A percentile compares a stretch with the other conserved stretches of the same genome.
Conservation (phyloP, 2,888 invertebrate species). For the Harpalus rubripes region DNA sequence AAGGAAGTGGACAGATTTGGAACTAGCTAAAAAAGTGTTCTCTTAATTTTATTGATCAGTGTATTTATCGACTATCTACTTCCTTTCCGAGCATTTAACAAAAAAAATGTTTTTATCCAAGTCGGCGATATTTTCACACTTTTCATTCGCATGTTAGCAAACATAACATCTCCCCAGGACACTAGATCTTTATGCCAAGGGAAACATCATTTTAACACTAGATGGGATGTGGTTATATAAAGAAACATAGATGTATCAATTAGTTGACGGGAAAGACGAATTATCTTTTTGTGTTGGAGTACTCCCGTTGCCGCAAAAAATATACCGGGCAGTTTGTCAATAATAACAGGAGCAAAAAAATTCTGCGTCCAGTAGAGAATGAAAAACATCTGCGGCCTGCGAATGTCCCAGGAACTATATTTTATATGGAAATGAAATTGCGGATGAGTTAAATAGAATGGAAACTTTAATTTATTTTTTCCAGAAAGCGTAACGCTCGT, state of each 20-base stretch:
- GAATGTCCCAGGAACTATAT: neutral
- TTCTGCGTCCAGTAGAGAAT: neutral
- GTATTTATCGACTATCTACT: too few species aligned
- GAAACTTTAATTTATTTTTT: neutral
- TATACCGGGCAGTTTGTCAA: conserved; percentile 13
- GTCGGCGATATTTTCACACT: neutral
- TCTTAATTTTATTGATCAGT: too few species aligned
- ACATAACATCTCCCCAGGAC: neutral
- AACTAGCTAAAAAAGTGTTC: too few species aligned
- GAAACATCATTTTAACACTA: neutral
- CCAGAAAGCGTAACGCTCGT: neutral
- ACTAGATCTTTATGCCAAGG: neutral
- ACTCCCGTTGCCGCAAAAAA: conserved; percentile 24
- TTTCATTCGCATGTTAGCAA: neutral
- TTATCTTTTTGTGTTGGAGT: conserved; percentile 42
- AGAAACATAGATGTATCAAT: conserved; percentile 21
- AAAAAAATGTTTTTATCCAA: neutral
- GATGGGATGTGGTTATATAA: neutral
- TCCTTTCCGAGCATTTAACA: neutral
- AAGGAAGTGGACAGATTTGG: too few species aligned
- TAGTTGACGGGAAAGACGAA: conserved; percentile 19
- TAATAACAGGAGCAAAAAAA: conserved; percentile 27
- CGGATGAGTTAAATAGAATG: neutral
- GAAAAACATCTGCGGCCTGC: conserved; percentile 14
- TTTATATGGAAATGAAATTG: conserved; percentile 3